Base-by-base conservation (phyloP, 2,797 vertebrate species). In the Ptychobarbus kaznakovi region DNA sequence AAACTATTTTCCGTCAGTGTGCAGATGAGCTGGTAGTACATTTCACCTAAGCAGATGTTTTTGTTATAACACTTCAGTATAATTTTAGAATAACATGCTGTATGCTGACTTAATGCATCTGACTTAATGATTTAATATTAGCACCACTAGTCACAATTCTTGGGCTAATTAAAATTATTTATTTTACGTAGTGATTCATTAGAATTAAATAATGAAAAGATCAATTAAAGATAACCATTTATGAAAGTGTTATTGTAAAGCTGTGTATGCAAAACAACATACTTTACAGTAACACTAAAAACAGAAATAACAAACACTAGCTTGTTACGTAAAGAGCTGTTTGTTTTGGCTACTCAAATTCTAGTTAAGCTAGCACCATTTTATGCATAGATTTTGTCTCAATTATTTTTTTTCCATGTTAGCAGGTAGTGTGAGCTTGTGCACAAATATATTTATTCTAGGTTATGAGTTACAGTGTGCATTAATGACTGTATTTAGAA, bases 31-130 rank as follows among this genome's bases (percentile, higher is more conserved):
- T 51, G 28, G 2, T 25, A 49, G 10, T n/a, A 80, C 6, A 65
- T 65, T 20, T 80, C 28, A 51, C 78, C 61, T n/a, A 20, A n/a
- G 28, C 44, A 63, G 28, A 65, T 75, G 81, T 28, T 61, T 58
- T 22, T 49, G 15, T 32, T 46, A 16, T 25, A 61, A 81, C 3
- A 73, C 42, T 51, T 38, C 3, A n/a, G n/a, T 4, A 40, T 46
- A 16, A n/a, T 53, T 56, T 69, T 42, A 25, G 49, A 70, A 70
- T 58, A 13, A 25, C 16, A 32, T 42, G 51, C 10, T 32, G 49
- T 40, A 56, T 68, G 20, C 35, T 42, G 66, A 70, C n/a, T 25
- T 61, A 61, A n/a, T 61, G 56, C 22, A n/a, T 80, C 11, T 56
- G n/a, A 22, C 51, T 32, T 32, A 61, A 82, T n/a, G 15, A 40